Evolutionary conservation across 2,113 vertebrate genomes (phyloP).

Genomic region (Hippocampus comes): DNA sequence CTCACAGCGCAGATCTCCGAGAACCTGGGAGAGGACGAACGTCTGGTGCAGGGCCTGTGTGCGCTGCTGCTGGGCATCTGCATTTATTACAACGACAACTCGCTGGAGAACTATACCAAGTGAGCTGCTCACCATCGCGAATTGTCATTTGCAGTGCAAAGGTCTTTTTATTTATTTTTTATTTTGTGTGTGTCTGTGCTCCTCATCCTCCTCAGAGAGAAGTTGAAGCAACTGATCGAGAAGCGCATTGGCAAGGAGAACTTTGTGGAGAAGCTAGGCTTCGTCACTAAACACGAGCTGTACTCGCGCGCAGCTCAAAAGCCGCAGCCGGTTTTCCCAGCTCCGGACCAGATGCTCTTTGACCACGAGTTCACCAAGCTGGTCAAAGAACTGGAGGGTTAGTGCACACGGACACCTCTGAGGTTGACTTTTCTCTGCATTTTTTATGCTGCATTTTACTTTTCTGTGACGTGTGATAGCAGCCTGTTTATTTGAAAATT

Average conservation of each 20-base stretch:
- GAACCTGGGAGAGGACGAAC: constrained; percentile 94
- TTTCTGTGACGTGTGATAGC: too few species aligned
- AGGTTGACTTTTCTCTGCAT: neutral
- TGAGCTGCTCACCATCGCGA: constrained; percentile 55
- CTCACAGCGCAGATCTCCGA: constrained; percentile 97
- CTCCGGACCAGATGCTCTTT: constrained; percentile 94
- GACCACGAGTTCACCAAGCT: constrained; percentile 98
- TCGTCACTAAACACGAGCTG: constrained; percentile 94
- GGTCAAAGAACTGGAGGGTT: constrained; percentile 95
- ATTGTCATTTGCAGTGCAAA: neutral
- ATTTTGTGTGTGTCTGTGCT: neutral
- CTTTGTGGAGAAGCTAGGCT: constrained; percentile 94
- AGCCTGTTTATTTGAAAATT: too few species aligned
- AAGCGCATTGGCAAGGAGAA: constrained; percentile 98
- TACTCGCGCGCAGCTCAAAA: constrained; percentile 95
- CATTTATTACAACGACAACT: constrained; percentile 97
- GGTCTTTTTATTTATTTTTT: neutral
- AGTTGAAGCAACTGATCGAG: constrained; percentile 96
- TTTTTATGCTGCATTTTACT: too few species aligned
- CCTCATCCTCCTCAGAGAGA: constrained; percentile 76
- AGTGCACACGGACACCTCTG: constrained; percentile 34
- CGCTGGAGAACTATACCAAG: constrained; percentile 93
- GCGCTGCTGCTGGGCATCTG: constrained; percentile 93
- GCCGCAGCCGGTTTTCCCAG: constrained; percentile 88
- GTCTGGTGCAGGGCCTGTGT: constrained; percentile 93